Conservation (phyloP, 1,140 invertebrate genomes). For the Drosophila bocqueti region DNA sequence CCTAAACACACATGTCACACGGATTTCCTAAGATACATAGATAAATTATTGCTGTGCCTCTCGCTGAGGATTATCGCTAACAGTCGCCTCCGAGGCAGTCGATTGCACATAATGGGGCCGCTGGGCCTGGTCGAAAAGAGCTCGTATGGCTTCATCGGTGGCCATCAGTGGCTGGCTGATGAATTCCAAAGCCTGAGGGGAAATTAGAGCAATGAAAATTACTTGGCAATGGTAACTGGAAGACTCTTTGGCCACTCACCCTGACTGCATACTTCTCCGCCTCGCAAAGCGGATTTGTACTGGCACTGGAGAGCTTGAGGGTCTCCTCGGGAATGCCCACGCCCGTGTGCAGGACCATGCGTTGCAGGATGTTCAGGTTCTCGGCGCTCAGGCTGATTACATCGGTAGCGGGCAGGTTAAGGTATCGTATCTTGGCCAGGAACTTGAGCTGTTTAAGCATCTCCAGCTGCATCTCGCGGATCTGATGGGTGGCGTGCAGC, state of each 20-base stretch:
- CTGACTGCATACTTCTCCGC: conserved; percentile 83
- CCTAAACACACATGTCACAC: conserved; percentile 28
- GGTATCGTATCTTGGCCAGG: conserved; percentile 72
- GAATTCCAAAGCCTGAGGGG: conserved; percentile 69
- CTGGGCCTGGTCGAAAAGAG: conserved; percentile 78
- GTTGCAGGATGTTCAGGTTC: conserved; percentile 80
- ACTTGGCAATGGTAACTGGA: not conserved
- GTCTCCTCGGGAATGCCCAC: conserved; percentile 79
- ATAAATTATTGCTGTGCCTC: conserved; percentile 42
- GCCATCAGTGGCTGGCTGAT: conserved; percentile 80
- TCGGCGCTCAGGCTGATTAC: conserved; percentile 84
- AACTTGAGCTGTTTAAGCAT: conserved; percentile 88
- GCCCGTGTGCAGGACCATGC: conserved; percentile 80
- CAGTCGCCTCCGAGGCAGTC: conserved; percentile 1
- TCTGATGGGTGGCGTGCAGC: conserved; percentile 90
- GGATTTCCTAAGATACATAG: not conserved
- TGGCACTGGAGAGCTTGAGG: conserved; percentile 64
- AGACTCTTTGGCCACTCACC: conserved; percentile 37
- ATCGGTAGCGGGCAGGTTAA: conserved; percentile 83
- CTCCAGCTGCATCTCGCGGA: conserved; percentile 89
- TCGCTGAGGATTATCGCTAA: conserved; percentile 7
- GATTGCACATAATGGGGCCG: conserved; percentile 55
- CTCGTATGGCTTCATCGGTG: conserved; percentile 81
- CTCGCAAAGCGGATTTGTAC: conserved; percentile 75
- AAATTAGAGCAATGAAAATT: not conserved